phyloP scores from a whole-genome alignment of 2,113 vertebrate genomes.

The Campylomormyrus numenius region DNA sequence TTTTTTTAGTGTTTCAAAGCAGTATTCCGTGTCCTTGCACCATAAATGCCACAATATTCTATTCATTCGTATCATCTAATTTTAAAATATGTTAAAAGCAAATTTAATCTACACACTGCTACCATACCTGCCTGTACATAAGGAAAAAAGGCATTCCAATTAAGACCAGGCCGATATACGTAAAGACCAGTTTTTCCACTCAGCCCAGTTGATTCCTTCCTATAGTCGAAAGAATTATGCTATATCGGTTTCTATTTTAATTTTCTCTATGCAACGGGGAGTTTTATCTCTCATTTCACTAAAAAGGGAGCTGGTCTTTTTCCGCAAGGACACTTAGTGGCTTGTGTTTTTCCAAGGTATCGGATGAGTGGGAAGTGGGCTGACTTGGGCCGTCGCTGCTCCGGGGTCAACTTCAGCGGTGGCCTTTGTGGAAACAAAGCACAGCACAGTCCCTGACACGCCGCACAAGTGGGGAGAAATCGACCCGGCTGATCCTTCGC shows the following conservation, averaged over 20 bases:
- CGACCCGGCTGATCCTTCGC: slow-evolving; percentile 23
- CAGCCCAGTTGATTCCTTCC: slow-evolving; percentile 14
- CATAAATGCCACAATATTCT: neutral
- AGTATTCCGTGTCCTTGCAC: neutral
- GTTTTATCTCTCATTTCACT: slow-evolving; percentile 26
- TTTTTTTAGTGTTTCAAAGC: neutral
- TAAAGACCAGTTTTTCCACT: neutral
- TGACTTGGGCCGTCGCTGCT: neutral
- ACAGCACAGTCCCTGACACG: neutral
- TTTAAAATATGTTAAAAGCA: neutral
- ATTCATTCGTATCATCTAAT: neutral
- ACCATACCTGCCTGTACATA: neutral
- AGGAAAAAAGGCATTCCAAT: neutral
- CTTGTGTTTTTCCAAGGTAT: slow-evolving; percentile 31
- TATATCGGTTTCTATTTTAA: slow-evolving; percentile 24
- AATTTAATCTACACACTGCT: neutral
- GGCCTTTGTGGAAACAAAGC: slow-evolving; percentile 18
- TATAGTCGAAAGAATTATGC: slow-evolving; percentile 21
- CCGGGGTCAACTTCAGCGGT: slow-evolving; percentile 11
- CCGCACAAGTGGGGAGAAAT: slow-evolving; percentile 19
- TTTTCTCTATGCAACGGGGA: slow-evolving; percentile 16
- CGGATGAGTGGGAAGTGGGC: slow-evolving; percentile 10
- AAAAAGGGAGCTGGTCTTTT: slow-evolving; percentile 18
- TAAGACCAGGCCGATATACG: neutral
- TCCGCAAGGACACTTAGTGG: slow-evolving; percentile 17